phyloP scores from a whole-genome alignment of 2,113 vertebrate species.

The Platichthys flesus region DNA sequence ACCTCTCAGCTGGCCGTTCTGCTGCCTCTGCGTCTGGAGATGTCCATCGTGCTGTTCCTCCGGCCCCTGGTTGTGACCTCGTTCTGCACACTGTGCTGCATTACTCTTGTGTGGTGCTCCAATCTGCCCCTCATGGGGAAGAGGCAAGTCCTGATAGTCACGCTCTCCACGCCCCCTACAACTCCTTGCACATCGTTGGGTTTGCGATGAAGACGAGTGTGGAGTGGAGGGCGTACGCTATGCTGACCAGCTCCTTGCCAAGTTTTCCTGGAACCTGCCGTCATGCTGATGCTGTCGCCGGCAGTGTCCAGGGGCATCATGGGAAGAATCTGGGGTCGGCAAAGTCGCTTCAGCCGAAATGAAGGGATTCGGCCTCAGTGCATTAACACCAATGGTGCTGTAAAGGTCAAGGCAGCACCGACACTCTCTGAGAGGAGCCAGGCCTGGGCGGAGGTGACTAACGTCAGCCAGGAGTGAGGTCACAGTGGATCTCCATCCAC shows the following conservation, averaged over 20 bases:
- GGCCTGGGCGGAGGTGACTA: not conserved
- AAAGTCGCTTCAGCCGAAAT: constrained; percentile 30
- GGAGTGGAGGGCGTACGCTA: constrained; percentile 70
- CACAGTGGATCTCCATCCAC: not conserved
- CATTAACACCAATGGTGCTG: not conserved
- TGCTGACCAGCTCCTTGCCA: constrained; percentile 73
- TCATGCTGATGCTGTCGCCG: constrained; percentile 83
- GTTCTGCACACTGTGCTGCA: constrained; percentile 82
- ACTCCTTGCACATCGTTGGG: constrained; percentile 82
- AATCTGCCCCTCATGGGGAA: constrained; percentile 73
- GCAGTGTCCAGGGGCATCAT: constrained; percentile 63
- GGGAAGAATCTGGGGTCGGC: constrained; percentile 63
- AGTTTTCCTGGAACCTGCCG: constrained; percentile 83
- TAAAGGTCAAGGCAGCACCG: not conserved
- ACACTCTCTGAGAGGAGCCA: constrained; percentile 33
- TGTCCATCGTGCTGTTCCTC: constrained; percentile 80
- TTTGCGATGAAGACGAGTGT: constrained; percentile 65
- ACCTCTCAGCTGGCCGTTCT: constrained; percentile 76
- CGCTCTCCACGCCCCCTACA: constrained; percentile 85
- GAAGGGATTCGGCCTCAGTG: not conserved
- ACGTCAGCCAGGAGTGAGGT: constrained; percentile 8
- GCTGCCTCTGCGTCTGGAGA: constrained; percentile 82
- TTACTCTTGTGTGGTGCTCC: constrained; percentile 77
- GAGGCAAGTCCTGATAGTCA: constrained; percentile 75
- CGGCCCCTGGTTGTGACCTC: constrained; percentile 77